phyloP scores from a whole-genome alignment of 2,888 invertebrate species.

The Synanthedon vespiformis region DNA sequence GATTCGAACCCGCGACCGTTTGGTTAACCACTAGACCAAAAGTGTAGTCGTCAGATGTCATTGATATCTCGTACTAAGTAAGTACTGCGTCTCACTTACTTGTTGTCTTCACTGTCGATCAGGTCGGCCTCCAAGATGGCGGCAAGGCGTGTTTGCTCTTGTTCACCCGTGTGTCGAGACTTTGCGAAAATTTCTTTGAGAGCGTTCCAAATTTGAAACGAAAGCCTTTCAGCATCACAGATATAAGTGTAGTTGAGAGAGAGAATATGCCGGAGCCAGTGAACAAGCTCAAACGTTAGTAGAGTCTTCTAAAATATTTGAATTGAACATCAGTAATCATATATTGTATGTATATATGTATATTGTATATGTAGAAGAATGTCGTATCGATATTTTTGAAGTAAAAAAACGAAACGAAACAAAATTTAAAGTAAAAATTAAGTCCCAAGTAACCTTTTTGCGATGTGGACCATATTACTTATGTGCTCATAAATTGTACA shows the following conservation, averaged over 20 bases:
- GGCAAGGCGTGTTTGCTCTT: conserved; percentile 49
- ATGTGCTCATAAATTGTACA: too few relatives aligned
- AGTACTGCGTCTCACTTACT: too few relatives aligned
- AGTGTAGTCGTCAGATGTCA: not conserved
- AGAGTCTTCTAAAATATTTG: not conserved
- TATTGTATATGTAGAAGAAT: too few relatives aligned
- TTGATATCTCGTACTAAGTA: too few relatives aligned
- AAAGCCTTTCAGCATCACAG: conserved; percentile 54
- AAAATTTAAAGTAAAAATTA: too few relatives aligned
- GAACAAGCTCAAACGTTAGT: conserved; percentile 48
- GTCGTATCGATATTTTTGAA: too few relatives aligned
- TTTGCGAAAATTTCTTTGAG: conserved; percentile 50
- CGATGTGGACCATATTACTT: too few relatives aligned
- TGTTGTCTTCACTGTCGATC: not conserved
- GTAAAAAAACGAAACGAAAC: too few relatives aligned
- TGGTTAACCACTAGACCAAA: not conserved
- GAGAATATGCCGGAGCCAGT: conserved; percentile 45
- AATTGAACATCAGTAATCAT: too few relatives aligned
- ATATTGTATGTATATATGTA: too few relatives aligned
- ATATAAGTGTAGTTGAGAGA: conserved; percentile 33
- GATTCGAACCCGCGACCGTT: too few relatives aligned
- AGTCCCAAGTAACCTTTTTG: too few relatives aligned
- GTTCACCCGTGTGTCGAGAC: conserved; percentile 27
- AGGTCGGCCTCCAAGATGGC: conserved; percentile 52
- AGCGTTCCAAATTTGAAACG: conserved; percentile 30